Conservation (phyloP, 2,797 vertebrate species). For the Malacoctenus gilli region DNA sequence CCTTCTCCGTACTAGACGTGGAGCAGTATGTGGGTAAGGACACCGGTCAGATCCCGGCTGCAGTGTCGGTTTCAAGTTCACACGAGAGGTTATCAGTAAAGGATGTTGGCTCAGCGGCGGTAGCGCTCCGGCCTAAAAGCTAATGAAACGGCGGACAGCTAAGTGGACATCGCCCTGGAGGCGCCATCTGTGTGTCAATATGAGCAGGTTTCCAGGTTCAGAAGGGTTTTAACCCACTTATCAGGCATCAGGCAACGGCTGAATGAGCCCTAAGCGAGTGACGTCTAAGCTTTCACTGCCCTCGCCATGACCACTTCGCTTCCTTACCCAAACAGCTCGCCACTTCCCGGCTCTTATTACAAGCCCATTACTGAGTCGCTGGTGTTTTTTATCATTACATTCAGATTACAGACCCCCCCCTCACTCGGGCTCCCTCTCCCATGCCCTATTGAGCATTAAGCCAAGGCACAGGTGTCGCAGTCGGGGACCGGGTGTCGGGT, state of each 20-base stretch:
- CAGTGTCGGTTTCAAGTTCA: no score
- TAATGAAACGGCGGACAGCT: constrained; percentile 51
- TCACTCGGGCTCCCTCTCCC: constrained; percentile 55
- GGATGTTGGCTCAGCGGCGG: no score
- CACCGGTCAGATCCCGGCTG: constrained; percentile 9
- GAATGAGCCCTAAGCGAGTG: constrained; percentile 67
- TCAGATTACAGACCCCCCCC: constrained; percentile 74
- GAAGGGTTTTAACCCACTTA: constrained; percentile 74
- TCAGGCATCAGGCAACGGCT: constrained; percentile 67
- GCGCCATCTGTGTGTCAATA: constrained; percentile 69
- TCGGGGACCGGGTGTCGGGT: constrained; percentile 57
- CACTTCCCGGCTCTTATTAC: constrained; percentile 77
- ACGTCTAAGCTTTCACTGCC: constrained; percentile 69
- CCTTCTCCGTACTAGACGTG: constrained; percentile 93
- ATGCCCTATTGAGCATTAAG: constrained; percentile 75
- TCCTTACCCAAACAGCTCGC: constrained; percentile 59
- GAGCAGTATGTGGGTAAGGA: constrained; percentile 95
- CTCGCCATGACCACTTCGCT: constrained; percentile 55
- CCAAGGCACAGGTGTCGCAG: constrained; percentile 76
- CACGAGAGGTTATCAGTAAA: constrained; percentile 11
- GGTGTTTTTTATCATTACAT: constrained; percentile 75
- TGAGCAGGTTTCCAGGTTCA: constrained; percentile 68
- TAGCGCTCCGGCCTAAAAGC: constrained; percentile 51
- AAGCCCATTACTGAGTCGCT: constrained; percentile 63
- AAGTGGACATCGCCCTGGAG: constrained; percentile 57